A percentile compares a stretch with the other conserved stretches of the same genome.
Conservation (phyloP, 2,797 vertebrate genomes). For the Sorex maritimensis region DNA sequence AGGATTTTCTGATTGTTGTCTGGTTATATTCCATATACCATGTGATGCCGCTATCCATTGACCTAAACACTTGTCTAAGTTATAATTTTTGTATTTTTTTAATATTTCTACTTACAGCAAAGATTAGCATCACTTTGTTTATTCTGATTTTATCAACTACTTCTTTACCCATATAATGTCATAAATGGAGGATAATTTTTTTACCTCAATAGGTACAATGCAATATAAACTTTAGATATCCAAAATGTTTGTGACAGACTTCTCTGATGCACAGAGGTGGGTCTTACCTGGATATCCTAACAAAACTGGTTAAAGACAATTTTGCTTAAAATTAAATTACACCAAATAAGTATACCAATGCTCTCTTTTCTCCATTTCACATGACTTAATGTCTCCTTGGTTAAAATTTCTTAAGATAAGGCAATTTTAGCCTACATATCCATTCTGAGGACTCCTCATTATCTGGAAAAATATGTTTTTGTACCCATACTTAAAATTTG, state of each 20-base stretch:
- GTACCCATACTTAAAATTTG: no score
- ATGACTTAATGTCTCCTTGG: neutral
- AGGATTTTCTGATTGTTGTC: neutral
- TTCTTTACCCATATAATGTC: neutral
- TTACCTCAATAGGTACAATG: neutral
- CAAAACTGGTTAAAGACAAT: neutral
- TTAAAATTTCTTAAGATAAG: neutral
- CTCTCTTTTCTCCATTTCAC: neutral
- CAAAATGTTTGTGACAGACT: neutral
- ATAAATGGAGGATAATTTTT: neutral
- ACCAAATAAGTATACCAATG: neutral
- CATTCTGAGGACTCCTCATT: neutral
- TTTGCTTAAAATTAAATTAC: neutral
- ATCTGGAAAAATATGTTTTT: neutral
- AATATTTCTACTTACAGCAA: neutral
- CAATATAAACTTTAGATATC: neutral
- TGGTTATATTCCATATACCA: neutral
- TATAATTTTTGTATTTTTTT: neutral
- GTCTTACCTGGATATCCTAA: neutral
- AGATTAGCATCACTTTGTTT: neutral
- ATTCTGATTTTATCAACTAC: neutral
- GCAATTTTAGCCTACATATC: neutral
- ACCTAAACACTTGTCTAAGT: neutral
- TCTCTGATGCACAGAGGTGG: neutral
- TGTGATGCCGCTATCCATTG: neutral